Percentiles rank a stretch among this genome's conserved stretches.
phyloP scores from a whole-genome alignment of 2,113 vertebrate genomes.

The Thermophis baileyi region DNA sequence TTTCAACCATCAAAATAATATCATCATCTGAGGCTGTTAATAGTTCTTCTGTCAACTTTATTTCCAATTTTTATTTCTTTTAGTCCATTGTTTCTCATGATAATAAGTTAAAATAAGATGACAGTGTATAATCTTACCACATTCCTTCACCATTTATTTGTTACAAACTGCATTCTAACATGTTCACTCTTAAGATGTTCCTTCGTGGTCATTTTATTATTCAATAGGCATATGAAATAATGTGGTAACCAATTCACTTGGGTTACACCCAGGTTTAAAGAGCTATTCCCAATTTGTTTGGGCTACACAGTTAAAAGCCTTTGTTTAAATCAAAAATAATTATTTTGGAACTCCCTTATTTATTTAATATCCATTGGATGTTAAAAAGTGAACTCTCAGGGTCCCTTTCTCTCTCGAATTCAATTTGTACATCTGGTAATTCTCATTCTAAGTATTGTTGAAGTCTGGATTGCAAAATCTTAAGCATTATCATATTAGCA shows the following conservation, averaged over 20 bases:
- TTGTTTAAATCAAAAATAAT: background rate
- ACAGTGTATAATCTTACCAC: background rate
- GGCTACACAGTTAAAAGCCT: background rate
- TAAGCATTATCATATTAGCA: background rate
- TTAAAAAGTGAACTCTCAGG: background rate
- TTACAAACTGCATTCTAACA: background rate
- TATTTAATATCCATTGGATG: background rate
- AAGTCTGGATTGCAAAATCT: background rate
- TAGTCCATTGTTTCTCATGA: background rate
- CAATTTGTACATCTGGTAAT: background rate
- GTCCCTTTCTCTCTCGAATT: background rate
- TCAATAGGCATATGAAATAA: background rate
- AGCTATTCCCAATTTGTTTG: background rate
- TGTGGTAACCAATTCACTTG: background rate
- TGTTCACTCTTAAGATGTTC: background rate
- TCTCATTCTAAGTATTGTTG: background rate
- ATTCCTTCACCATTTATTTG: background rate
- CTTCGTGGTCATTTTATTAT: background rate
- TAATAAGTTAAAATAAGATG: background rate
- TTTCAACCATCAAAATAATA: background rate
- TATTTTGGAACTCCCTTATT: background rate
- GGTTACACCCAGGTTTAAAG: background rate
- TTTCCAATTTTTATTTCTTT: background rate
- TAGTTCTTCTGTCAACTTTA: background rate
- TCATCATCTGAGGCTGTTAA: background rate